Base-by-base conservation (phyloP, 2,797 vertebrate species). In the Urophycis tenuis region DNA sequence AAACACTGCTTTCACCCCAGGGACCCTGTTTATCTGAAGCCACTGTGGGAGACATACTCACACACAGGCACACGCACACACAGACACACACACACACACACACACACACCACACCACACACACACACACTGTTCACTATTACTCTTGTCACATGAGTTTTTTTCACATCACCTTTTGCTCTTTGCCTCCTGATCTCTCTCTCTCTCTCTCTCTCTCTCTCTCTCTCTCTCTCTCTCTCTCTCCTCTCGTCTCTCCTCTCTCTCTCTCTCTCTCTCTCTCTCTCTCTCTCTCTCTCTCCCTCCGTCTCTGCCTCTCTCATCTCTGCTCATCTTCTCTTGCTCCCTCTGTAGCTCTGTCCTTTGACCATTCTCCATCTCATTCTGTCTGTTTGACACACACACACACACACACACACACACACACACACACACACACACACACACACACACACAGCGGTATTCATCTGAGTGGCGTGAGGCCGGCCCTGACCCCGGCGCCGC, bases 81-180 rank as follows among this genome's bases (percentile, higher is more conserved):
- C 87, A 35, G n/a, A 64, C 77, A 80, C 81, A 53, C 29, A 69
- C 72, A 74, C 77, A 84, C 80, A 72, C 33, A 64, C 81, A 77
- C 82, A 74, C 53, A 69, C 72, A 35, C 25, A 74, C 72, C 29
- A 33, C 41, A 71, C 70, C 35, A 74, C 67, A n/a, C n/a, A n/a
- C n/a, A n/a, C n/a, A n/a, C n/a, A 35, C 75, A 74, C 75, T 31
- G 31, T 33, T 71, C 83, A 86, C 53, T 81, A 84, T 85, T 81
- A 9, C 79, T 84, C 86, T 89, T 90, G 89, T 90, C 89, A 89
- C 86, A 89, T 79, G 80, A 81, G 82, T 87, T 89, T 19, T 45
- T 45, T 45, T 45, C 41, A 87, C 83, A 76, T 90, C 85, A 81
- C 83, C 77, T 76, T 81, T 83, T 78, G 45, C 78, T 79, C 79